These are phyloP conservation scores for Pelusios castaneus DNA, from an alignment of 2,113 vertebrate genomes.

Conservation along the genomic window DNA sequence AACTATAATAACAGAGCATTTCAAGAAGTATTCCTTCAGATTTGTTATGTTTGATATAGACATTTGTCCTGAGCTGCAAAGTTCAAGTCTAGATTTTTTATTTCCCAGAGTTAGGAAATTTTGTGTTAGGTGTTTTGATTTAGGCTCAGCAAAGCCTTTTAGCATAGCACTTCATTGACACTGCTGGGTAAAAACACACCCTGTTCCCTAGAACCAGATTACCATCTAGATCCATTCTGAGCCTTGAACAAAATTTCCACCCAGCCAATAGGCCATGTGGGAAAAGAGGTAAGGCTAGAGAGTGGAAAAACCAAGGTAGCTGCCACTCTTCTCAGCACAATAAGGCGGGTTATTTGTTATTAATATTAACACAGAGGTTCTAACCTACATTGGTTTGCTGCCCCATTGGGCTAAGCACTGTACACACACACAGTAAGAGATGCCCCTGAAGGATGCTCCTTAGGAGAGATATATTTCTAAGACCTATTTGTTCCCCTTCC, in stretches of 20 bases:
- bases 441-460: neutral
- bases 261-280: fast-evolving
- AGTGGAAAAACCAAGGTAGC: neutral
- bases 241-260: neutral
- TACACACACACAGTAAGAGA: neutral
- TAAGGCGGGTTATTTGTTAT: neutral
- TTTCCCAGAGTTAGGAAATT: neutral
- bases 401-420: neutral
- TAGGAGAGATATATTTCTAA: neutral
- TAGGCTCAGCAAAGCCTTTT: neutral
- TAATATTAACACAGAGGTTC: neutral
- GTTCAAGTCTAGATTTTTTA: neutral
- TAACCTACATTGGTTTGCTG: neutral
- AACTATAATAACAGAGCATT: neutral
- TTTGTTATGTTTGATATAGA: fast-evolving
- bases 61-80: neutral
- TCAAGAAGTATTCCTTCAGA: neutral
- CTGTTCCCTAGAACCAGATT: neutral
- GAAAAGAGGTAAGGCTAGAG: neutral
- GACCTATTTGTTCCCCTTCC: neutral
- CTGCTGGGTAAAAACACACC: fast-evolving
- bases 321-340: neutral
- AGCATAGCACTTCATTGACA: neutral
- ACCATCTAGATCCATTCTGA: fast-evolving
- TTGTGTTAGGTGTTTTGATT: neutral